Conservation (phyloP, 2,888 invertebrate species). For the Opisthograptis luteolata region DNA sequence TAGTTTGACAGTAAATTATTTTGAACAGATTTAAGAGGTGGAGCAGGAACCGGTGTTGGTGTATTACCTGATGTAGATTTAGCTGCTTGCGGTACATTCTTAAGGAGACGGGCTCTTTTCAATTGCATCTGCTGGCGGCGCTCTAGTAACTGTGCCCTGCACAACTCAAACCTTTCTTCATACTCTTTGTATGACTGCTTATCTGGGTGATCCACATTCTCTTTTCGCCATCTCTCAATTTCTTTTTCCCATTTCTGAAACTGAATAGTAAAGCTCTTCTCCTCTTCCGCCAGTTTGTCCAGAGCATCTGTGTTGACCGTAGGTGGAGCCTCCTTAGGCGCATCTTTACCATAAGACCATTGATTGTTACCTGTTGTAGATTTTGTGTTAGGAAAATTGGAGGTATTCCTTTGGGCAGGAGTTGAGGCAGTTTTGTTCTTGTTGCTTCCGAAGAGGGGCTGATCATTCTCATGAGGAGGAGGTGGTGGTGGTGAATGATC, state of each 20-base stretch:
- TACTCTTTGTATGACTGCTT: constrained; percentile 93
- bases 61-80: constrained; percentile 40
- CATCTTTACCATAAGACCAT: constrained; percentile 53
- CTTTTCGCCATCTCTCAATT: constrained; percentile 95
- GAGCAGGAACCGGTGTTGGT: constrained; percentile 48
- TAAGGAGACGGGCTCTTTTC: constrained; percentile 77
- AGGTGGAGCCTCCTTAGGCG: constrained; percentile 28
- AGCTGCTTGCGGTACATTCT: constrained; percentile 46
- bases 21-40: constrained; percentile 40
- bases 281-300: constrained; percentile 85
- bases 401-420: constrained; percentile 44
- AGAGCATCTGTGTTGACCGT: constrained; percentile 66
- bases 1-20: constrained; percentile 35
- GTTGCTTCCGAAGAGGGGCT: constrained; percentile 60
- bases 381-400: constrained; percentile 43
- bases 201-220: constrained; percentile 96
- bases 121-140: constrained; percentile 92
- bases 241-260: constrained; percentile 96
- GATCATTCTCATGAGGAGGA: constrained; percentile 74
- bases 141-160: constrained; percentile 90
- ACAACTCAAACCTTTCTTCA: constrained; percentile 94
- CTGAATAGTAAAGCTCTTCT: constrained; percentile 94
- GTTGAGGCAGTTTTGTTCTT: constrained; percentile 41
- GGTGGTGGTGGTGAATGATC: constrained; percentile 64
- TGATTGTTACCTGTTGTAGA: constrained; percentile 58